Base-by-base conservation (phyloP, 1,140 invertebrate genomes). In the Hestina assimilis region DNA sequence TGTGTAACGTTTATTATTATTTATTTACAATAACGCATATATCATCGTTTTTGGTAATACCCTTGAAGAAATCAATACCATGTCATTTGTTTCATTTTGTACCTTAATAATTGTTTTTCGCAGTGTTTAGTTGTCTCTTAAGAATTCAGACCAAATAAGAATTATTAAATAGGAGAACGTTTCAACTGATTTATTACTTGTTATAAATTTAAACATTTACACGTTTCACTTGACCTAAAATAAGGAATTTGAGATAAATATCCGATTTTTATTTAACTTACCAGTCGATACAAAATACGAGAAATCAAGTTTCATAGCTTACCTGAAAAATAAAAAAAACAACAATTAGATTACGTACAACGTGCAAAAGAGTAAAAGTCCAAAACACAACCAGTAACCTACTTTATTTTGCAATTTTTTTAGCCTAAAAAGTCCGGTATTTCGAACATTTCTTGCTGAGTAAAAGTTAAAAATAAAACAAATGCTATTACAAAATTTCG, bases 321-420 rank as follows among this genome's bases (percentile, higher is more conserved):
- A 55, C 53, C 53, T 55, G 53, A 33, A 40, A 54, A 45, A 54
- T 35, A 55, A 28, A 14, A 52, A 42, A 47, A 46, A 1, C 3
- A 42, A 21, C 23, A 21, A 55, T 55, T 55, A 55, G 31, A 47
- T 55, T 47, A 55, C 53, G 24, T 17, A 43, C 17, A 12, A 23
- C 11, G 28, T 47, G 53, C 53, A 47, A n/a, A n/a, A 46, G 26
- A 54, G 52, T 24, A 12, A 46, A 46, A 9, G 12, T 12, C 5
- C 6, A 20, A 21, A 26, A 42, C 28, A 47, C 7, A 11, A 19
- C 15, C 9, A 46, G 15, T 35, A 48, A 48, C 45, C 28, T 15
- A 31, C 7, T 46, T 46, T 28, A 26, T 5, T 46, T 46, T 17
- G 29, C 4, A 9, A 15, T 19, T 46, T 46, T 29, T 46, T 31